Evolutionary conservation across 2,113 vertebrate species (phyloP).

Genomic region (Verasper variegatus): DNA sequence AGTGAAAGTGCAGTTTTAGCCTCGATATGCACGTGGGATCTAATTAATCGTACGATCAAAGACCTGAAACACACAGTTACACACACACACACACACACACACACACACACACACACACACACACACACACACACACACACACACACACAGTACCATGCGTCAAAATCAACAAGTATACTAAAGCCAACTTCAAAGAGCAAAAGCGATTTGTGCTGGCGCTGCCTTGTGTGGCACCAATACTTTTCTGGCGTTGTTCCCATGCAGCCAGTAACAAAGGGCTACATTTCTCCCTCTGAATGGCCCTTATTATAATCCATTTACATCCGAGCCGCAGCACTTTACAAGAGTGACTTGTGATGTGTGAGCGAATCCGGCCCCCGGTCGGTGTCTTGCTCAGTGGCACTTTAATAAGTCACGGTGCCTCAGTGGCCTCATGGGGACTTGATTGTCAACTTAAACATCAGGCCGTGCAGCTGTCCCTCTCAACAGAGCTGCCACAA

Average conservation of each 20-base stretch:
- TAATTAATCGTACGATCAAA: slow-evolving; percentile 62
- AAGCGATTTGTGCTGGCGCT: slow-evolving; percentile 52
- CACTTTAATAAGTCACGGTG: slow-evolving; percentile 34
- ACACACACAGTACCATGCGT: slow-evolving; percentile 7
- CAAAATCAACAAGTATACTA: slow-evolving; percentile 46
- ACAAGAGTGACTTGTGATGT: slow-evolving; percentile 30
- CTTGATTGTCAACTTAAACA: slow-evolving; percentile 34
- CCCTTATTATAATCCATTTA: slow-evolving; percentile 52
- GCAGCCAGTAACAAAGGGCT: slow-evolving; percentile 45
- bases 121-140: too few species aligned
- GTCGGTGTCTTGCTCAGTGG: slow-evolving; percentile 25
- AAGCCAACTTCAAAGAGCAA: slow-evolving; percentile 59
- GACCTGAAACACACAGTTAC: slow-evolving; percentile 2
- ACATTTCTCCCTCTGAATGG: slow-evolving; percentile 31
- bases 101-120: too few species aligned
- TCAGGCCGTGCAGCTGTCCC: slow-evolving; percentile 11
- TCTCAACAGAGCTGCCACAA: slow-evolving; percentile 7
- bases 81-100: slow-evolving; percentile 15
- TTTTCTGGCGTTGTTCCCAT: slow-evolving; percentile 30
- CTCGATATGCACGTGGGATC: slow-evolving; percentile 50
- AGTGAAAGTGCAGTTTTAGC: slow-evolving; percentile 27
- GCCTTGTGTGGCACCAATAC: slow-evolving; percentile 42
- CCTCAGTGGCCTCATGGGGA: slow-evolving; percentile 26
- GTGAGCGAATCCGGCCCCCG: not conserved
- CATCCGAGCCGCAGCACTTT: slow-evolving; percentile 37